These are phyloP conservation scores for Alexandromys fortis DNA, from an alignment of 2,113 vertebrate genomes.

Conservation along the genomic window DNA sequence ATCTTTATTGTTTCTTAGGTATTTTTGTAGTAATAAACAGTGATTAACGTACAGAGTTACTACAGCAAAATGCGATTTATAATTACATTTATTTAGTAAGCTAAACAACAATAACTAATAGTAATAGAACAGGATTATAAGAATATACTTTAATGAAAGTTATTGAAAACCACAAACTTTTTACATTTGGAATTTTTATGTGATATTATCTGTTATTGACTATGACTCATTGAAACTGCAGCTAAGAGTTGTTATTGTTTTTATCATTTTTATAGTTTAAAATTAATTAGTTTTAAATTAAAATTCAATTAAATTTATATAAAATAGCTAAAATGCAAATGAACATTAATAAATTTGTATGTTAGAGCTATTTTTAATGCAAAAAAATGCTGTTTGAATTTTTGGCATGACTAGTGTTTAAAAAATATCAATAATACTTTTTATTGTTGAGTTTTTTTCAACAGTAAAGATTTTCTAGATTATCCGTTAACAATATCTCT, in stretches of 20 bases:
- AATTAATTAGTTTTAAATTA: conserved; percentile 23
- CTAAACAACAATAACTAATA: not conserved
- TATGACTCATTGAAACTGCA: not conserved
- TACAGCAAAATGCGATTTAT: not conserved
- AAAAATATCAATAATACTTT: conserved; percentile 70
- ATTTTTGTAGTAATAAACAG: not conserved
- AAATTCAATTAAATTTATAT: conserved; percentile 72
- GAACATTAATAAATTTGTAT: conserved; percentile 11
- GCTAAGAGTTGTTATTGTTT: not conserved
- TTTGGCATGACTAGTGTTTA: conserved; percentile 48
- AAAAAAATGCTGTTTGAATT: conserved; percentile 56
- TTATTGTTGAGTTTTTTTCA: conserved; percentile 60
- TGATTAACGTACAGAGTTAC: not conserved
- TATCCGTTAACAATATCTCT: not conserved
- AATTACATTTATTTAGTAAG: not conserved
- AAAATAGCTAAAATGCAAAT: conserved; percentile 33
- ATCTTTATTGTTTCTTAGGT: not conserved
- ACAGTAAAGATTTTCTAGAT: conserved; percentile 19
- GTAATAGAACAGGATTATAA: not conserved
- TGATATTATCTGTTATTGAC: not conserved
- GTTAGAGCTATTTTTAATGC: conserved; percentile 59
- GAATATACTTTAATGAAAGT: not conserved
- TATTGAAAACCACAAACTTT: not conserved
- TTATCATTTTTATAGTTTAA: not conserved
- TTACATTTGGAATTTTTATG: not conserved